Percentiles rank a stretch among this genome's conserved stretches.
These are phyloP conservation scores for Wasmannia auropunctata DNA, from an alignment of 1,140 invertebrate species.

Conservation along the genomic window DNA sequence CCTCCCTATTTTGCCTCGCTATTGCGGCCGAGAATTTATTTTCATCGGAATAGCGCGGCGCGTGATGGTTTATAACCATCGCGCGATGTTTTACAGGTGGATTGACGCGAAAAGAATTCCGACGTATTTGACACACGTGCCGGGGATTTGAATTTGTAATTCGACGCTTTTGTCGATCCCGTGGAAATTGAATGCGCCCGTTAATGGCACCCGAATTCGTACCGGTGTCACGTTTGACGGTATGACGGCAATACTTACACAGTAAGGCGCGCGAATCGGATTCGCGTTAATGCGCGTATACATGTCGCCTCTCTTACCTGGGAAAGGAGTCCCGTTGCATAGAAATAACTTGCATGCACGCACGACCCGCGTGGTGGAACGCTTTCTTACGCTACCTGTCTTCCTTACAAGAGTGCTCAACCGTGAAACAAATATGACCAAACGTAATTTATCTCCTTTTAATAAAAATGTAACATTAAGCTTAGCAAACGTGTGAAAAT, in stretches of 20 bases:
- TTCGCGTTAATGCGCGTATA: conserved; percentile 55
- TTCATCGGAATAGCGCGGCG: neutral
- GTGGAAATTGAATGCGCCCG: conserved; percentile 81
- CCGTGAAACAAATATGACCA: neutral
- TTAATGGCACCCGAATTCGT: conserved; percentile 72
- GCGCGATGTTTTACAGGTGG: conserved; percentile 73
- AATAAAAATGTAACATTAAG: neutral
- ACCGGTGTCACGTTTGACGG: conserved; percentile 63
- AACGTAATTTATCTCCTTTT: neutral
- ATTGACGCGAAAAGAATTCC: conserved; percentile 75
- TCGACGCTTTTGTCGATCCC: conserved; percentile 80
- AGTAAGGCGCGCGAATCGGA: conserved; percentile 60
- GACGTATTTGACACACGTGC: conserved; percentile 78
- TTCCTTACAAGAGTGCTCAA: neutral
- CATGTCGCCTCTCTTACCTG: neutral
- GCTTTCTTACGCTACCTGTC: neutral
- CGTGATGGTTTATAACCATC: conserved; percentile 36
- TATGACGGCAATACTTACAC: conserved; percentile 26
- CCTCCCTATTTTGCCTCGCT: neutral
- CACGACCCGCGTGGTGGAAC: neutral
- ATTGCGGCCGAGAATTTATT: conserved; percentile 5
- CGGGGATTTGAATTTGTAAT: conserved; percentile 82
- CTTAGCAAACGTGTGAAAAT: neutral
- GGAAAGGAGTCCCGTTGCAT: conserved; percentile 37
- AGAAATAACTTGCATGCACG: conserved; percentile 18